These are phyloP conservation scores for Ailuropoda melanoleuca DNA, from an alignment of 2,113 vertebrate genomes.

Conservation along the genomic window DNA sequence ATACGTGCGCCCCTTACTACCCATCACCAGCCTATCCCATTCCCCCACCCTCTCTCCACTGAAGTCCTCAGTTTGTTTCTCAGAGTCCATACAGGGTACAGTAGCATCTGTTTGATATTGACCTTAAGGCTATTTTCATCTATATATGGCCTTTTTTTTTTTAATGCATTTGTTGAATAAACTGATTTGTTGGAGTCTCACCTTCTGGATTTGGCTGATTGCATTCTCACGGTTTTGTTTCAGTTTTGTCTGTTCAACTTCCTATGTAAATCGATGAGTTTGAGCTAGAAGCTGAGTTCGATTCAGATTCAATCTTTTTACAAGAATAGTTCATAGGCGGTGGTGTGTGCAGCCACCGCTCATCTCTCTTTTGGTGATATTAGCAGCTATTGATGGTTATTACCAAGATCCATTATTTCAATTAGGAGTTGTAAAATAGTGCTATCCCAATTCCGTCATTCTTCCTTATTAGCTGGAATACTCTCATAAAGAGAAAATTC, in stretches of 20 bases:
- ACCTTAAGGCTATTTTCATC: not conserved
- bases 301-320: constrained; percentile 3
- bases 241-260: not conserved
- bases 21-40: no score
- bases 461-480: not conserved
- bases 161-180: not conserved
- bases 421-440: not conserved
- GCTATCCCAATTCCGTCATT: not conserved
- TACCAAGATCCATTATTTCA: not conserved
- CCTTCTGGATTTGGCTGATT: constrained; percentile 14
- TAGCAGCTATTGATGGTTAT: not conserved
- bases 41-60: no score
- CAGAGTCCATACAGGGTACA: not conserved
- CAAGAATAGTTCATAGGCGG: not conserved
- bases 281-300: not conserved
- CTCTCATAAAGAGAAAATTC: not conserved
- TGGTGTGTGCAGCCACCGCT: not conserved
- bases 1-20: no score
- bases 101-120: not conserved
- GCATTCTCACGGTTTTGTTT: not conserved
- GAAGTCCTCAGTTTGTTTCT: no score
- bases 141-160: not conserved
- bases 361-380: not conserved
- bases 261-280: not conserved
- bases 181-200: not conserved